Percentiles rank a stretch among this genome's conserved stretches.
Evolutionary conservation across 2,888 invertebrate genomes (phyloP).

Genomic region (Caenorhabditis becei): DNA sequence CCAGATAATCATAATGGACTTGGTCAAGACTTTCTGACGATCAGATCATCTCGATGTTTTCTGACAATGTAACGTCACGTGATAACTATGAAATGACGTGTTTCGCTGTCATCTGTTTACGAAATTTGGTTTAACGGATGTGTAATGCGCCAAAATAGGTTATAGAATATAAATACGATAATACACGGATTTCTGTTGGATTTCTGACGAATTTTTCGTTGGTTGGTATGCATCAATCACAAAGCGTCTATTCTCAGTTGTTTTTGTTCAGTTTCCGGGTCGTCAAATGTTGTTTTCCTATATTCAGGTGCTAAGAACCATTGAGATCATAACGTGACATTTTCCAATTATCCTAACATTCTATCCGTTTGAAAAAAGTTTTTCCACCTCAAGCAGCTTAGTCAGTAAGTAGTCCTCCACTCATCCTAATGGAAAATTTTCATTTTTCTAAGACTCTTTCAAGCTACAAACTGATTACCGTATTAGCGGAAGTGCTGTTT

Average conservation of each 20-base stretch:
- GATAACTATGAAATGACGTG: background rate
- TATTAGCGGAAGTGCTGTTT: slow-evolving; percentile 46
- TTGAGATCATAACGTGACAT: slow-evolving; percentile 18
- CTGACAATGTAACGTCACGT: background rate
- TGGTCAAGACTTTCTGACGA: background rate
- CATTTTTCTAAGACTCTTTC: background rate
- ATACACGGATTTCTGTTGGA: slow-evolving; percentile 1
- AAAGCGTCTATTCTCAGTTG: background rate
- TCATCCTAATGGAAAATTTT: slow-evolving; percentile 22
- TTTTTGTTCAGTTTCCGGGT: background rate
- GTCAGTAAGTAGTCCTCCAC: slow-evolving; percentile 19
- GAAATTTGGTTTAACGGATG: background rate
- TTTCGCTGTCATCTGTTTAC: background rate
- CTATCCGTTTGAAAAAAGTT: background rate
- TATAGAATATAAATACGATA: background rate
- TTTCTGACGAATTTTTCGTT: background rate
- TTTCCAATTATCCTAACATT: background rate
- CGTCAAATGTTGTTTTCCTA: no score
- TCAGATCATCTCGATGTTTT: background rate
- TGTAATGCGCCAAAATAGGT: slow-evolving; percentile 8
- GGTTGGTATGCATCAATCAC: background rate
- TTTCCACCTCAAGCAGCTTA: slow-evolving; percentile 8
- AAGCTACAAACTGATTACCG: slow-evolving; percentile 20
- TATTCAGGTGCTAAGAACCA: background rate
- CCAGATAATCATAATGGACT: background rate